Evolutionary conservation across 2,113 vertebrate species (phyloP).

Genomic region (Cyprinodon variegatus): DNA sequence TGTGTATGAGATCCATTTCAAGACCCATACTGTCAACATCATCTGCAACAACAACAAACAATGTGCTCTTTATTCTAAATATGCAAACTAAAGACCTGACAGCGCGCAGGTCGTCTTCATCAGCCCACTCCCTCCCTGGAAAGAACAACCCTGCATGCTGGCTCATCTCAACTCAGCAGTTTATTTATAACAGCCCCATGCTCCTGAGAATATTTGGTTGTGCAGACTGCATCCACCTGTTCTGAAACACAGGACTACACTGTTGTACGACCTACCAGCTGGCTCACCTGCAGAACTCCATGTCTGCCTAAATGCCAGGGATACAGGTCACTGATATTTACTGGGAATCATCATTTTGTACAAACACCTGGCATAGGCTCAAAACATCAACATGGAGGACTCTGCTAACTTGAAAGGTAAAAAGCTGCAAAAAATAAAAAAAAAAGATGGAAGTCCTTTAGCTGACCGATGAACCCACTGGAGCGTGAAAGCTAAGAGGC

Average conservation of each 20-base stretch:
- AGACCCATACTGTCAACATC: background rate
- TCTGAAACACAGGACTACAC: conserved; percentile 37
- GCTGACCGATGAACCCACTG: conserved; percentile 29
- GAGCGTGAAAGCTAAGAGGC: conserved; percentile 17
- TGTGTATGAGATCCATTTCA: conserved; percentile 19
- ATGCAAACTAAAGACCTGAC: conserved; percentile 13
- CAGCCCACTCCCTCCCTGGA: conserved; percentile 56
- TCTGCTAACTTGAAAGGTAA: conserved; percentile 1
- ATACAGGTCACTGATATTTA: background rate
- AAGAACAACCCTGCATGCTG: conserved; percentile 59
- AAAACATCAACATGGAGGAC: conserved; percentile 1
- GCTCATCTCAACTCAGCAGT: conserved; percentile 72
- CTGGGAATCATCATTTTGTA: background rate
- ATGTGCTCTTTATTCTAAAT: background rate
- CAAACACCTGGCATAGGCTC: too few species aligned
- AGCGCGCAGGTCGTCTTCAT: conserved; percentile 42
- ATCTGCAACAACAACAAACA: background rate
- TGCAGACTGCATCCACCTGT: conserved; percentile 58
- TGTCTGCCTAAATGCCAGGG: background rate
- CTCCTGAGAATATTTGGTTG: conserved; percentile 52
- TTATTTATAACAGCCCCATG: conserved; percentile 69
- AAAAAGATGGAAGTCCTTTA: background rate
- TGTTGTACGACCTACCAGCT: conserved; percentile 40
- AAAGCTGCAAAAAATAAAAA: background rate
- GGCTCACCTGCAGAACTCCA: conserved; percentile 4